Base-by-base conservation (phyloP, 2,888 invertebrate genomes). In the Perdita meconis region DNA sequence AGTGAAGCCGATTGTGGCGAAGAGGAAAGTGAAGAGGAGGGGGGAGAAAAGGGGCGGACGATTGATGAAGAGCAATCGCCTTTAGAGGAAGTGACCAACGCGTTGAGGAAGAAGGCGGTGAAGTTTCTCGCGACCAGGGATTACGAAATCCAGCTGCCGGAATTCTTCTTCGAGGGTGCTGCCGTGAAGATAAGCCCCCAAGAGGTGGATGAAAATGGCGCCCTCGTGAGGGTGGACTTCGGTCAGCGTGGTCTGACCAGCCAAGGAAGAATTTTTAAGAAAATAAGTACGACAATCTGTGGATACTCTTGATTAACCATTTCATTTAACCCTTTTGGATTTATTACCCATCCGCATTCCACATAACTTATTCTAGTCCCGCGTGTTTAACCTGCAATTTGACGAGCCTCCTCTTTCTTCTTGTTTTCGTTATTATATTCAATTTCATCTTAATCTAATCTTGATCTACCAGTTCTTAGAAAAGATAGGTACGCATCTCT, bases 81-180 rank as follows among this genome's bases (percentile, higher is more conserved):
- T n/a, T 91, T 97, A 66, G 96, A 96, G 93, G 96, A 96, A 92
- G 94, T 97, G 16, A 95, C 96, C 0, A 94, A 95, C 81, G 94
- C 96, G 0, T 91, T 97, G 0, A 95, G 95, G 86, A 95, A 94
- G 53, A 96, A 95, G 89, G 95, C 95, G 8, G 92, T 95, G 0
- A 95, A 95, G 86, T 97, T 97, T 88, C 92, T 97, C 26, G 95
- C 96, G 91, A 96, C 96, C 0, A 96, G 97, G 84, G 96, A 97
- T 88, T 93, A 97, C 90, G 95, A 95, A 85, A 82, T 97, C 44
- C 93, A 94, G 51, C 89, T 97, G 57, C 97, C 97, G 0, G 95
- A 96, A 73, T 93, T 94, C 66, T 93, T 96, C 87, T 96, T 96
- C 89, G 95, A 96, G 51, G 96, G 96, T 6, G 95, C 96, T 0